Percentiles rank a stretch among this genome's conserved stretches.
These are phyloP conservation scores for Thalassophryne amazonica DNA, from an alignment of 2,797 vertebrate genomes.

Conservation along the genomic window DNA sequence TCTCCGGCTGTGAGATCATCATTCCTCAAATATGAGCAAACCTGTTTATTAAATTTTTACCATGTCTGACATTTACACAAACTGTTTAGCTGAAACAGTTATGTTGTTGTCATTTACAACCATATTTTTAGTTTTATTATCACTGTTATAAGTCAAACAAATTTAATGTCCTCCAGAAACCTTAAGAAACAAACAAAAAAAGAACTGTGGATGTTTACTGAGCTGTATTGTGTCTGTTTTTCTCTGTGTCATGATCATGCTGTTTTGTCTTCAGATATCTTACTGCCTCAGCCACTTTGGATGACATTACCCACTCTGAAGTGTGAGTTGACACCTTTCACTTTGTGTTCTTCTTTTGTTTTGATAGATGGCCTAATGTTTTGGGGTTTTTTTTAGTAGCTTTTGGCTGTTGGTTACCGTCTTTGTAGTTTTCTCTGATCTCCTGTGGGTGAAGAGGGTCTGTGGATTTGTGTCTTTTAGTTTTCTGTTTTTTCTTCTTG, in stretches of 20 bases:
- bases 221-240: slow-evolving; percentile 42
- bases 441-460: too few relatives aligned
- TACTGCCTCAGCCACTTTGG: slow-evolving; percentile 89
- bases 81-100: too few relatives aligned
- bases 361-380: slow-evolving; percentile 22
- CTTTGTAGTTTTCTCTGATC: not conserved
- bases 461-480: not conserved
- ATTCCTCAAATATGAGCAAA: too few relatives aligned
- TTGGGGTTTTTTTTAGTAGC: slow-evolving; percentile 10
- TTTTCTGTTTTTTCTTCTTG: not conserved
- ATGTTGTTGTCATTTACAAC: too few relatives aligned
- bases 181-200: too few relatives aligned
- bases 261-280: slow-evolving; percentile 91
- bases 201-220: not conserved
- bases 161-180: too few relatives aligned
- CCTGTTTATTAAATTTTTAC: too few relatives aligned
- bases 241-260: slow-evolving; percentile 66
- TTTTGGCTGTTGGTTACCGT: not conserved
- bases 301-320: slow-evolving; percentile 88
- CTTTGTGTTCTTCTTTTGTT: slow-evolving; percentile 34
- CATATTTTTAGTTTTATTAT: too few relatives aligned
- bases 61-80: too few relatives aligned
- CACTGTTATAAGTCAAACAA: too few relatives aligned
- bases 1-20: too few relatives aligned
- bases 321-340: slow-evolving; percentile 82